These are phyloP conservation scores for Eutrigla gurnardus DNA, from an alignment of 2,797 vertebrate species.

Conservation along the genomic window DNA sequence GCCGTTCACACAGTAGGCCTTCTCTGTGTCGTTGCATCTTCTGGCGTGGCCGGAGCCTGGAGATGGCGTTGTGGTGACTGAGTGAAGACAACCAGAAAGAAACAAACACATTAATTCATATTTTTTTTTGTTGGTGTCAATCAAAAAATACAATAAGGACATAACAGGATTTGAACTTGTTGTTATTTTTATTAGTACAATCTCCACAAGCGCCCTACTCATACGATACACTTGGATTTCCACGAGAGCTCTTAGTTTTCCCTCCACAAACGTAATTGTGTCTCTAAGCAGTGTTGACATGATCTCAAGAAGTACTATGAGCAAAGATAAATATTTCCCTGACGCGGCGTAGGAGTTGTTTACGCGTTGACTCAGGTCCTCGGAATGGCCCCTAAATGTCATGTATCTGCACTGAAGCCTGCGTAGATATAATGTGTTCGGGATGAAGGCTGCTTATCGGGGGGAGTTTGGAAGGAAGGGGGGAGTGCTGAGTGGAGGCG, in stretches of 20 bases:
- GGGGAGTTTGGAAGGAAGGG: slow-evolving; percentile 34
- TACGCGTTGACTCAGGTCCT: slow-evolving; percentile 75
- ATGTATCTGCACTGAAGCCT: slow-evolving; percentile 73
- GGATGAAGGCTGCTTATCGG: slow-evolving; percentile 71
- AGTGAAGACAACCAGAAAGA: slow-evolving; percentile 15
- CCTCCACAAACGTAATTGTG: slow-evolving; percentile 76
- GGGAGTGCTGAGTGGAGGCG: slow-evolving; percentile 43
- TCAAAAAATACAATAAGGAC: slow-evolving; percentile 16
- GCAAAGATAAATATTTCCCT: slow-evolving; percentile 84
- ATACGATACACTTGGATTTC: slow-evolving; percentile 63
- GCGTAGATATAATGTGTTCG: slow-evolving; percentile 70
- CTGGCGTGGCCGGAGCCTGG: slow-evolving; percentile 94
- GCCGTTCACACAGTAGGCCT: slow-evolving; percentile 96
- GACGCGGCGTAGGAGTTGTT: slow-evolving; percentile 78
- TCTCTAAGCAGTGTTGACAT: slow-evolving; percentile 79
- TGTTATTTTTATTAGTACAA: slow-evolving; percentile 32
- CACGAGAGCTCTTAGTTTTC: slow-evolving; percentile 74
- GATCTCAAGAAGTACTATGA: slow-evolving; percentile 79
- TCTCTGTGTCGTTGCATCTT: slow-evolving; percentile 97
- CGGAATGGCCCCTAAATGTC: slow-evolving; percentile 77
- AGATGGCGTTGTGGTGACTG: slow-evolving; percentile 93
- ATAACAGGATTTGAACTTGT: slow-evolving; percentile 13
- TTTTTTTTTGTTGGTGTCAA: neutral
- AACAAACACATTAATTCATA: neutral
- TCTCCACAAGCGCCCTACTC: slow-evolving; percentile 33